Conservation (phyloP, 2,888 invertebrate genomes). For the Caenorhabditis becei region DNA sequence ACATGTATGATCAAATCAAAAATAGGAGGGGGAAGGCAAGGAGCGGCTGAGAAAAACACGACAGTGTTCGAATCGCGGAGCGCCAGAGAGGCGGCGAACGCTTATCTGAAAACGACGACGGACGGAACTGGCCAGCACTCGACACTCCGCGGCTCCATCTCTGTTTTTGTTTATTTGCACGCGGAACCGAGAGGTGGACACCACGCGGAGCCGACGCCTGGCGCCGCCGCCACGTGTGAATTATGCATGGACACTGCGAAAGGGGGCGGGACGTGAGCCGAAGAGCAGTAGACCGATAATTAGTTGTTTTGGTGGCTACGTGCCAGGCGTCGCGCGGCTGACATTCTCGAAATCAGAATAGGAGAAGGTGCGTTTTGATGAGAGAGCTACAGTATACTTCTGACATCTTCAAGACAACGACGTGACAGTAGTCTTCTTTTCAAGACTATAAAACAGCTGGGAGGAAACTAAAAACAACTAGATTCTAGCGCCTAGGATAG, state of each 20-base stretch:
- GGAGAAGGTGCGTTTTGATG: too few species aligned
- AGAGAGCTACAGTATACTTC: too few species aligned
- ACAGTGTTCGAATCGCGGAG: constrained; percentile 24
- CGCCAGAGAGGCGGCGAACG: not conserved
- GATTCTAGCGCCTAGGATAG: too few species aligned
- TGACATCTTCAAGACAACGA: too few species aligned
- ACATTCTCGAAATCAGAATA: not conserved
- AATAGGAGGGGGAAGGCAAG: constrained; percentile 6
- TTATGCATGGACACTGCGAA: constrained; percentile 8
- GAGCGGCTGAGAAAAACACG: constrained; percentile 6
- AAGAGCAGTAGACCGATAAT: constrained; percentile 10
- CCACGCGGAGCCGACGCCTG: constrained; percentile 1
- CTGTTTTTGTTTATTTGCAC: constrained; percentile 14
- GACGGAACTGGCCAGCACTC: constrained; percentile 11
- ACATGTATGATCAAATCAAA: constrained; percentile 28
- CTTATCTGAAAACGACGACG: constrained; percentile 18
- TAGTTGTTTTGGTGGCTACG: constrained; percentile 10
- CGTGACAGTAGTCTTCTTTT: too few species aligned
- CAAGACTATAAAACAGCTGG: too few species aligned
- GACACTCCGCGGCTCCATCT: not conserved
- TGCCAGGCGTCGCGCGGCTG: not conserved
- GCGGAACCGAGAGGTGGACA: constrained; percentile 4
- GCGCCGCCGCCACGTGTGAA: constrained; percentile 18
- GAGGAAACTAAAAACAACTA: too few species aligned
- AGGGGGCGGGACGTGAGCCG: not conserved